phyloP scores from a whole-genome alignment of 2,888 invertebrate species.

The Apomyelois bistriatella region DNA sequence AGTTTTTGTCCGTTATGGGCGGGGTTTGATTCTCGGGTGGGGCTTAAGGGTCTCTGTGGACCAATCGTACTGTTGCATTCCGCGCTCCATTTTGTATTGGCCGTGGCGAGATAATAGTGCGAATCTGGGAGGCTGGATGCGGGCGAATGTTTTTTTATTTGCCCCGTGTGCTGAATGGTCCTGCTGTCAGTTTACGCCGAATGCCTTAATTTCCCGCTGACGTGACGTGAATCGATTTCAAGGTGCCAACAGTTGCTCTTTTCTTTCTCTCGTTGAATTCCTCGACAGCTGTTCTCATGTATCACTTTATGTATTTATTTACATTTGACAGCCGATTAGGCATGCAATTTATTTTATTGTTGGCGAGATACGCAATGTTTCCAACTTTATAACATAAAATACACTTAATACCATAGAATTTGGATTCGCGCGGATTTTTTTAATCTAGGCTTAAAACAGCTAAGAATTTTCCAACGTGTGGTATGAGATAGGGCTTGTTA shows the following conservation, averaged over 20 bases:
- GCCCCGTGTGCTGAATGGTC: conserved; percentile 58
- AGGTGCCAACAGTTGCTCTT: conserved; percentile 54
- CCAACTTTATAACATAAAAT: too few relatives aligned
- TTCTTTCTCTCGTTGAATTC: conserved; percentile 32
- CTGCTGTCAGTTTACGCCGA: conserved; percentile 51
- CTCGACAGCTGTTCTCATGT: conserved; percentile 31
- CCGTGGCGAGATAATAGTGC: conserved; percentile 67
- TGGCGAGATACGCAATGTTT: neutral
- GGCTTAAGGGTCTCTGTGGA: conserved; percentile 41
- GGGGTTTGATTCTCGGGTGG: conserved; percentile 74
- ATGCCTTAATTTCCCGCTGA: conserved; percentile 63
- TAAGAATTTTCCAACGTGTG: too few relatives aligned
- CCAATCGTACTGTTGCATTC: conserved; percentile 45
- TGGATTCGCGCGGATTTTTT: too few relatives aligned
- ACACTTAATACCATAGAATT: too few relatives aligned
- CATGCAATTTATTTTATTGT: conserved; percentile 7
- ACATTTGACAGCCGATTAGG: conserved; percentile 6
- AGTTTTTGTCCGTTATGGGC: conserved; percentile 65
- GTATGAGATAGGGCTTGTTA: too few relatives aligned
- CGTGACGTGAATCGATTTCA: conserved; percentile 69
- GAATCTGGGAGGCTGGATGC: conserved; percentile 75
- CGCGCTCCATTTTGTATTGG: conserved; percentile 60
- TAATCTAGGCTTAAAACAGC: too few relatives aligned
- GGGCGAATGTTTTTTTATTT: conserved; percentile 63
- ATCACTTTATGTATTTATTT: conserved; percentile 23